Evolutionary conservation across 2,797 vertebrate species (phyloP).

Genomic region (Nyctibius grandis): DNA sequence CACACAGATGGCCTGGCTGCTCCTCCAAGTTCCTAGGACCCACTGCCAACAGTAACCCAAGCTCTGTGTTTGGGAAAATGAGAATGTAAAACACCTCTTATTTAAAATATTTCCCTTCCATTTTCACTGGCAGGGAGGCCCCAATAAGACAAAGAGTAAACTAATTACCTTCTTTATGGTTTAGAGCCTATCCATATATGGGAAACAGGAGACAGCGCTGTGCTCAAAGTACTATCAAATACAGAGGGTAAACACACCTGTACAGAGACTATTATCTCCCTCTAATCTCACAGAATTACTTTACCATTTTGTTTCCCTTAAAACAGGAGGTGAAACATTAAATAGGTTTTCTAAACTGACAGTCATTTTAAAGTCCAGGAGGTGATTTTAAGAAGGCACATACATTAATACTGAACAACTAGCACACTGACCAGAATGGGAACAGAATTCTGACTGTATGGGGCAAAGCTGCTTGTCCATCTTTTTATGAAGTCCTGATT

Average conservation of each 20-base stretch:
- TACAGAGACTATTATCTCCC: background rate
- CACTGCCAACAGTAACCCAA: background rate
- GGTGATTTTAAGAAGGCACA: background rate
- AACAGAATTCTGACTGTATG: background rate
- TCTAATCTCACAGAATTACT: background rate
- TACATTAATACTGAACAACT: background rate
- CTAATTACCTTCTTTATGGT: background rate
- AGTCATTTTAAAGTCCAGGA: background rate
- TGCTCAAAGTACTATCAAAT: background rate
- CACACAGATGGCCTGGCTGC: accelerated
- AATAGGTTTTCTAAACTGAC: background rate
- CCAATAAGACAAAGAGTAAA: background rate
- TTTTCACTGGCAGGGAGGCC: background rate
- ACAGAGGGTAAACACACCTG: background rate
- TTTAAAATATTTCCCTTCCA: background rate
- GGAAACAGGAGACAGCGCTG: background rate
- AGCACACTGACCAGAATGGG: background rate
- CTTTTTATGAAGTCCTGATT: background rate
- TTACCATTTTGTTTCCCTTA: background rate
- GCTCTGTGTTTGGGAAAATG: background rate
- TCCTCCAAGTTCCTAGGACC: background rate
- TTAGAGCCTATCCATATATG: background rate
- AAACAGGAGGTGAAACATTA: background rate
- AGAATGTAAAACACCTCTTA: background rate
- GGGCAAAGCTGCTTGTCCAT: background rate